Evolutionary conservation across 2,113 vertebrate species (phyloP).

Genomic region (Ancistrus triradiatus): DNA sequence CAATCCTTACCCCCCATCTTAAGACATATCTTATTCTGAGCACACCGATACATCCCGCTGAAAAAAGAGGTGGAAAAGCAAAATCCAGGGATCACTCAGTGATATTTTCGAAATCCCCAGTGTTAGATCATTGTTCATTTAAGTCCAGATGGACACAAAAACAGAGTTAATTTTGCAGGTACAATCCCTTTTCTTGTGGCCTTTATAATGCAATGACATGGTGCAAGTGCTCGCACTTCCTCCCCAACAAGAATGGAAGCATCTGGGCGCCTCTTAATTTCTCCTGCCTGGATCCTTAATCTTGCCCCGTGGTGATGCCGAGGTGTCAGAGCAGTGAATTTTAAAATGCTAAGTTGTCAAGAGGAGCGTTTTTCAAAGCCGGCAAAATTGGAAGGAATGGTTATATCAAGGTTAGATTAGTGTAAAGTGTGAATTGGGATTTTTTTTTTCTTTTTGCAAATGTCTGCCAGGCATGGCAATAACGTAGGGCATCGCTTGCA

Average conservation of each 20-base stretch:
- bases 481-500: conserved; percentile 72
- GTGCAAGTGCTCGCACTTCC: conserved; percentile 18
- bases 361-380: conserved; percentile 77
- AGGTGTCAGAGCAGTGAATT: conserved; percentile 88
- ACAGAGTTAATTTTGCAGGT: not conserved
- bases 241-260: conserved; percentile 52
- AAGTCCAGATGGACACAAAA: not conserved
- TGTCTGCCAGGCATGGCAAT: conserved; percentile 77
- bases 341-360: conserved; percentile 85
- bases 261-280: conserved; percentile 84
- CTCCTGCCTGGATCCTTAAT: conserved; percentile 76
- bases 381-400: conserved; percentile 75
- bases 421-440: conserved; percentile 90
- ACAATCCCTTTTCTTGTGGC: conserved; percentile 15
- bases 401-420: conserved; percentile 87
- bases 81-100: conserved; percentile 8
- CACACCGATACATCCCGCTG: conserved; percentile 22
- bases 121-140: not conserved
- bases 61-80: conserved; percentile 1
- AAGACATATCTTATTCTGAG: conserved; percentile 71
- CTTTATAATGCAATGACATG: conserved; percentile 16
- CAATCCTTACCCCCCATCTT: conserved; percentile 99
- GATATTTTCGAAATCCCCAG: not conserved
- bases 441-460: conserved; percentile 69
- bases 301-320: conserved; percentile 78